phyloP scores from a whole-genome alignment of 2,888 invertebrate species.

The Polymixis lichenea region DNA sequence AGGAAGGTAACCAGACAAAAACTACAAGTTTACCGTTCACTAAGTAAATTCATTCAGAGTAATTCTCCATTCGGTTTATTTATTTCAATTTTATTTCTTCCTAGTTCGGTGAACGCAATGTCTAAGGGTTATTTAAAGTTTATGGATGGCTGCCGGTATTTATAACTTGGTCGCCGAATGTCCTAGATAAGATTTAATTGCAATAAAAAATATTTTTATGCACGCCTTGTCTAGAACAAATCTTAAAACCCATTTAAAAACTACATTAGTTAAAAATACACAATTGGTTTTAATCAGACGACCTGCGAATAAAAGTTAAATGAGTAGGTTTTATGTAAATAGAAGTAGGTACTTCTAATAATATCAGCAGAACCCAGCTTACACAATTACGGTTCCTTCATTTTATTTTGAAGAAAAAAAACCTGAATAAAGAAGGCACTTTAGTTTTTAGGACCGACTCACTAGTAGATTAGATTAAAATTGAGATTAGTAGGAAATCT shows the following conservation, averaged over 20 bases:
- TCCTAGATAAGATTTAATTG: slow-evolving; percentile 43
- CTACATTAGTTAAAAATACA: slow-evolving; percentile 14
- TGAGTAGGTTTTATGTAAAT: slow-evolving; percentile 48
- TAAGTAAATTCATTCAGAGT: slow-evolving; percentile 6
- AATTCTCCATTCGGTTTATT: slow-evolving; percentile 14
- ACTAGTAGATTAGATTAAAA: neutral
- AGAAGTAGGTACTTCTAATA: slow-evolving; percentile 39
- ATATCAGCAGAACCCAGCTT: slow-evolving; percentile 14
- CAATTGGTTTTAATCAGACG: slow-evolving; percentile 10
- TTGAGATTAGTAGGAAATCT: neutral
- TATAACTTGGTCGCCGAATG: slow-evolving; percentile 44
- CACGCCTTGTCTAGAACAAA: slow-evolving; percentile 3
- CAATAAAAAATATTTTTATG: slow-evolving; percentile 12
- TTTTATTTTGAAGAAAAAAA: slow-evolving; percentile 13
- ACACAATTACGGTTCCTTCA: slow-evolving; percentile 15
- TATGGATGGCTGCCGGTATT: slow-evolving; percentile 41
- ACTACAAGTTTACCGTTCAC: neutral
- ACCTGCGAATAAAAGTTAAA: slow-evolving; percentile 19
- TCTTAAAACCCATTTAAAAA: neutral
- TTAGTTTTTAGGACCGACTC: slow-evolving; percentile 10
- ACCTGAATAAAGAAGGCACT: slow-evolving; percentile 1
- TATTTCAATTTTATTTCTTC: slow-evolving; percentile 44
- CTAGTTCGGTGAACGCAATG: slow-evolving; percentile 15
- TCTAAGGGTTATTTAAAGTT: slow-evolving; percentile 45
- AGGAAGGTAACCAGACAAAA: slow-evolving; percentile 17